A percentile compares a stretch with the other conserved stretches of the same genome.
Conservation (phyloP, 2,113 vertebrate species). For the Ochotona princeps region DNA sequence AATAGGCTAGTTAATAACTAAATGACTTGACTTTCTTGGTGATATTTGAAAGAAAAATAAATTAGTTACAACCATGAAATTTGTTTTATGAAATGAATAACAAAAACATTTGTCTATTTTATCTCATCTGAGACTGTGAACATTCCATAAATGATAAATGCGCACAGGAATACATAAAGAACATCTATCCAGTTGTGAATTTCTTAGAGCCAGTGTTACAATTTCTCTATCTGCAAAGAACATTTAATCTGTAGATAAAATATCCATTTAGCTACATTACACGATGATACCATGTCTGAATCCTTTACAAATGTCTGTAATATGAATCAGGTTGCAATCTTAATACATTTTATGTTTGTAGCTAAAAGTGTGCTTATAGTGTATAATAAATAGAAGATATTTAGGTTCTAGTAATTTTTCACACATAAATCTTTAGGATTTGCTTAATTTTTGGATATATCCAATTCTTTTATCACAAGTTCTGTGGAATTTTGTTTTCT, state of each 20-base stretch:
- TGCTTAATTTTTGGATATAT: neutral
- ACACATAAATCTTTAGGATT: neutral
- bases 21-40: neutral
- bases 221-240: neutral
- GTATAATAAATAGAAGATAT: neutral
- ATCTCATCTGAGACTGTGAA: neutral
- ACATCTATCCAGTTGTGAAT: neutral
- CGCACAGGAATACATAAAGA: neutral
- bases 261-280: neutral
- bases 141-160: neutral
- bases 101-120: neutral
- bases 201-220: neutral
- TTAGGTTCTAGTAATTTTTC: neutral
- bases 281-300: neutral
- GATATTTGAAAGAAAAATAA: conserved; percentile 6
- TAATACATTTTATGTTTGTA: conserved; percentile 30
- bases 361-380: neutral
- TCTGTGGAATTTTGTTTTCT: neutral
- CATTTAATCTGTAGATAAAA: neutral
- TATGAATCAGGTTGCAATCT: neutral
- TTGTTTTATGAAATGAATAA: conserved; percentile 5
- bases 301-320: neutral
- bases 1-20: neutral
- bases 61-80: neutral
- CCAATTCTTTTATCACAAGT: neutral